Evolutionary conservation across 2,797 vertebrate species (phyloP).

Genomic region (Halcyon smyrnensis): DNA sequence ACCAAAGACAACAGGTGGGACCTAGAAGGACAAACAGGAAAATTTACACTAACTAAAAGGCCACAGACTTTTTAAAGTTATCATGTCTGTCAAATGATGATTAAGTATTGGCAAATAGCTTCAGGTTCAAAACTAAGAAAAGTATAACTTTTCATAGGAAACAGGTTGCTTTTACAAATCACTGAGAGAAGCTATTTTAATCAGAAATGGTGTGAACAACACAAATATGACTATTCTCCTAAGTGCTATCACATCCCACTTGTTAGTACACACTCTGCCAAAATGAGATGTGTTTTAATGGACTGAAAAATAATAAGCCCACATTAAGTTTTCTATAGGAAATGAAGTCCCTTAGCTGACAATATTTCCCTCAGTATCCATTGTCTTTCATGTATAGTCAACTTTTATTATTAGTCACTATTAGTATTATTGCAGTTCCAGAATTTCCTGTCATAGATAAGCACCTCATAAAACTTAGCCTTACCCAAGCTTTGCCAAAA

Average conservation of each 20-base stretch:
- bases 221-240: slow-evolving; percentile 65
- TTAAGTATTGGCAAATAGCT: slow-evolving; percentile 5
- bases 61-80: background rate
- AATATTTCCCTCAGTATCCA: background rate
- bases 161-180: slow-evolving; percentile 52
- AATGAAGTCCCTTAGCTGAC: slow-evolving; percentile 3
- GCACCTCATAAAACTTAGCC: background rate
- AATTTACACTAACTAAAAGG: background rate
- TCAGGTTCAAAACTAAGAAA: background rate
- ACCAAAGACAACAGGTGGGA: background rate
- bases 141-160: slow-evolving; percentile 3
- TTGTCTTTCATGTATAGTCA: background rate
- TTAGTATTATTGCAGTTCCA: background rate
- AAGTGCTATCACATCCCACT: slow-evolving; percentile 67
- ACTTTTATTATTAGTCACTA: background rate
- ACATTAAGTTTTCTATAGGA: slow-evolving; percentile 28
- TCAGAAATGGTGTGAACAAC: slow-evolving; percentile 62
- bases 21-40: background rate
- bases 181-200: slow-evolving; percentile 43
- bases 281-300: slow-evolving; percentile 65
- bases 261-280: slow-evolving; percentile 48
- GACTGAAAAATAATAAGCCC: slow-evolving; percentile 18
- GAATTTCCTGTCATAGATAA: background rate
- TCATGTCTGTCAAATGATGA: background rate
- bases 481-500: background rate